These are phyloP conservation scores for Sceloporus undulatus DNA, from an alignment of 2,113 vertebrate genomes.

Conservation along the genomic window DNA sequence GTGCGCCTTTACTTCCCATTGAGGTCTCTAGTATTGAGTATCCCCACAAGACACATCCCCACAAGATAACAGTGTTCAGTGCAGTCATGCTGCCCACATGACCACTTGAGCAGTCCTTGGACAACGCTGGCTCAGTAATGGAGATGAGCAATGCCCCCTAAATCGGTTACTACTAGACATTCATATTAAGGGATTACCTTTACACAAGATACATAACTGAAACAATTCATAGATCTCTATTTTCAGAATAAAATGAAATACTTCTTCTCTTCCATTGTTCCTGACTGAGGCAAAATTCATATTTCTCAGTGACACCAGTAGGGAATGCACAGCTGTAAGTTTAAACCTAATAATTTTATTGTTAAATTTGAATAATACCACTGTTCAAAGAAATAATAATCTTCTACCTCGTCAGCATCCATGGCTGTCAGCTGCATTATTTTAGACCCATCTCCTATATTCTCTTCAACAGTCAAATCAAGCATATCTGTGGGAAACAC, in stretches of 20 bases:
- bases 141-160: too few species aligned
- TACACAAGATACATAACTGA: not conserved
- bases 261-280: not conserved
- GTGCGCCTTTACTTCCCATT: not conserved
- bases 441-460: slow-evolving; percentile 93
- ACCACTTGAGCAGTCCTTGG: too few species aligned
- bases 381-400: slow-evolving; percentile 12
- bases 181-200: too few species aligned
- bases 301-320: not conserved
- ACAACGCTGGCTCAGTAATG: too few species aligned
- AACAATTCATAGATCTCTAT: not conserved
- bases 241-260: not conserved
- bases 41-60: not conserved
- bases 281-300: not conserved
- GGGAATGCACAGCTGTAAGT: not conserved
- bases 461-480: slow-evolving; percentile 95
- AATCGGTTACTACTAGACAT: too few species aligned
- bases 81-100: too few species aligned
- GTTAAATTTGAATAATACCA: not conserved
- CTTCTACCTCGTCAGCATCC: slow-evolving; percentile 95
- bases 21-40: not conserved
- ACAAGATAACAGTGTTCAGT: too few species aligned
- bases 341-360: not conserved
- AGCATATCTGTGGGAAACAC: slow-evolving; percentile 94
- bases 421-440: slow-evolving; percentile 96